These are phyloP conservation scores for Heterotis niloticus DNA, from an alignment of 2,113 vertebrate genomes.

Conservation along the genomic window DNA sequence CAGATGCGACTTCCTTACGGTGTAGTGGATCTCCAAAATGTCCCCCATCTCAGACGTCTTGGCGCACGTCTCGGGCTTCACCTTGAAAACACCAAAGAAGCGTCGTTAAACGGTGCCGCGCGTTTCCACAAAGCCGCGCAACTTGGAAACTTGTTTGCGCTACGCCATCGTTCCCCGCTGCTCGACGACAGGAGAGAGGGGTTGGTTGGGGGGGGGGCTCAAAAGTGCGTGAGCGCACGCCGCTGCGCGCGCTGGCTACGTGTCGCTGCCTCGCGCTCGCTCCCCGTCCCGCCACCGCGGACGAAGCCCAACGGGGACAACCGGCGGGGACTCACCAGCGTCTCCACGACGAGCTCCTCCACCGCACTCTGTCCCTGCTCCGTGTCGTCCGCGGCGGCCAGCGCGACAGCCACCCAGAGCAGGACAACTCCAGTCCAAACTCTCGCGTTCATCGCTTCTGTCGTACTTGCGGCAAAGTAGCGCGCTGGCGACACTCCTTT, in stretches of 20 bases:
- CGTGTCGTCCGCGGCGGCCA: constrained; percentile 37
- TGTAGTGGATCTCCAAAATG: constrained; percentile 87
- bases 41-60: constrained; percentile 75
- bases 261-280: neutral
- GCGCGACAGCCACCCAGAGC: constrained; percentile 47
- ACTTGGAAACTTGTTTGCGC: too few relatives aligned
- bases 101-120: neutral
- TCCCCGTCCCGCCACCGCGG: neutral
- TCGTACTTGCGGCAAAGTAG: constrained; percentile 16
- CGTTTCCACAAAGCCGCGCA: too few relatives aligned
- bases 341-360: constrained; percentile 64
- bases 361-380: constrained; percentile 34
- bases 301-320: neutral
- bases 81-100: constrained; percentile 47
- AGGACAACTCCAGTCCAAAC: constrained; percentile 34
- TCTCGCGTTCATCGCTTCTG: constrained; percentile 46
- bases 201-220: too few relatives aligned
- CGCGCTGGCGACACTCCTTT: neutral
- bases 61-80: constrained; percentile 72
- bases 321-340: constrained; percentile 56
- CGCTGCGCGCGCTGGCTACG: constrained; percentile 7
- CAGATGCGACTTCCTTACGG: constrained; percentile 65
- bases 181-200: too few relatives aligned
- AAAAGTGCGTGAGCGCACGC: too few relatives aligned
- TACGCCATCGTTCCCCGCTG: too few relatives aligned